These are phyloP conservation scores for Araneus ventricosus DNA, from an alignment of 1,140 invertebrate genomes.

Conservation along the genomic window DNA sequence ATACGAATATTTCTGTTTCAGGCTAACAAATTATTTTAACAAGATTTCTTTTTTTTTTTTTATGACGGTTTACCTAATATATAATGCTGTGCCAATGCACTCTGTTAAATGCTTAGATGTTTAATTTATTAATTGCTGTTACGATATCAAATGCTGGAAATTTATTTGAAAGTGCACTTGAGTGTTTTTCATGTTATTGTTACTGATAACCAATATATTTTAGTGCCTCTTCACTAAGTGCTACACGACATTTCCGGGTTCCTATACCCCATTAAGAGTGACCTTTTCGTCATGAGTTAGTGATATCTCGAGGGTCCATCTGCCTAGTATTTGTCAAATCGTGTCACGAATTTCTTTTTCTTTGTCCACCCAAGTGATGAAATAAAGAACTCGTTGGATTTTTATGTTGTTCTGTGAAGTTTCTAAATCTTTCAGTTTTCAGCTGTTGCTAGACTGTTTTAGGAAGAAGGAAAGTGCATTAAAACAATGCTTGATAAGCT, in stretches of 20 bases:
- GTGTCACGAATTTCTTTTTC: not conserved
- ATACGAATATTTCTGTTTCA: no score
- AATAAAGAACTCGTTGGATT: not conserved
- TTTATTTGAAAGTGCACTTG: no score
- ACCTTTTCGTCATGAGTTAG: not conserved
- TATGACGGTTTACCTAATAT: no score
- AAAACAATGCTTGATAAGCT: not conserved
- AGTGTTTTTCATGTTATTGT: not conserved
- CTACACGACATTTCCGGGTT: not conserved
- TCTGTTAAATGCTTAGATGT: not conserved
- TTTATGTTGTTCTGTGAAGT: not conserved
- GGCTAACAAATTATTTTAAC: no score
- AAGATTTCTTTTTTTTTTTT: no score
- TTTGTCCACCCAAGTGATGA: not conserved
- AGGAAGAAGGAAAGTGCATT: not conserved
- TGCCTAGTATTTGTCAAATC: not conserved
- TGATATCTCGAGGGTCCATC: not conserved
- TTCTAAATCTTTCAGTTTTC: not conserved
- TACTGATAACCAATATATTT: not conserved
- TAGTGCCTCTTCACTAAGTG: not conserved
- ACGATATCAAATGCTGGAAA: no score
- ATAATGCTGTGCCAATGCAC: not conserved
- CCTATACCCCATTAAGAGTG: not conserved
- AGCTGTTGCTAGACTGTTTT: not conserved
- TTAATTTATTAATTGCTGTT: no score